Percentiles rank a stretch among this genome's conserved stretches.
phyloP scores from a whole-genome alignment of 2,797 vertebrate species.

The Pangasius macronema region DNA sequence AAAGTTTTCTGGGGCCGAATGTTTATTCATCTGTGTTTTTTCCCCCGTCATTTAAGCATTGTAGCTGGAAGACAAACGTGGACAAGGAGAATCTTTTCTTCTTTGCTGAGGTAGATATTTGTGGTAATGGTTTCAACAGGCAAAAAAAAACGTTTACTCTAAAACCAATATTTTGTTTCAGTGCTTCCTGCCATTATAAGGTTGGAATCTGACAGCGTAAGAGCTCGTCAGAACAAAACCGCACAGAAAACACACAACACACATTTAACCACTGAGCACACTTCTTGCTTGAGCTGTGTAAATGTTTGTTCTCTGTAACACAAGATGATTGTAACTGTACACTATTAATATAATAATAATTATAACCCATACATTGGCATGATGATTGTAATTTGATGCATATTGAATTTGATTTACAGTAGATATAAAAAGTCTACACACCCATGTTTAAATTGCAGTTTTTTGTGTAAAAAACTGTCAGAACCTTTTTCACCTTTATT shows the following conservation, averaged over 20 bases:
- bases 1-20: neutral
- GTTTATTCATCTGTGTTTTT: constrained; percentile 25
- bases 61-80: neutral
- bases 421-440: too few relatives aligned
- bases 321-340: neutral
- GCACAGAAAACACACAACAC: neutral
- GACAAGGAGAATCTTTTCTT: constrained; percentile 18
- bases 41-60: neutral
- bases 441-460: too few relatives aligned
- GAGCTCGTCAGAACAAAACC: constrained; percentile 15
- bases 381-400: neutral
- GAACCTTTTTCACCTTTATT: too few relatives aligned
- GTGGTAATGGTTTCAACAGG: constrained; percentile 41
- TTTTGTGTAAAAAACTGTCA: too few relatives aligned
- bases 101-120: constrained; percentile 16
- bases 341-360: neutral
- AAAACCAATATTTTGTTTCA: constrained; percentile 47
- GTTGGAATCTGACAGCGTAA: constrained; percentile 36
- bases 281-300: neutral
- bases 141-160: constrained; percentile 18
- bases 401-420: neutral
- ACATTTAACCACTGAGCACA: neutral
- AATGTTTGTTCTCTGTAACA: neutral
- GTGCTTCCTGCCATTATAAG: constrained; percentile 48
- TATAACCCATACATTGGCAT: neutral